Percentiles rank a stretch among this genome's conserved stretches.
These are phyloP conservation scores for Xyrauchen texanus DNA, from an alignment of 2,113 vertebrate species.

Conservation along the genomic window DNA sequence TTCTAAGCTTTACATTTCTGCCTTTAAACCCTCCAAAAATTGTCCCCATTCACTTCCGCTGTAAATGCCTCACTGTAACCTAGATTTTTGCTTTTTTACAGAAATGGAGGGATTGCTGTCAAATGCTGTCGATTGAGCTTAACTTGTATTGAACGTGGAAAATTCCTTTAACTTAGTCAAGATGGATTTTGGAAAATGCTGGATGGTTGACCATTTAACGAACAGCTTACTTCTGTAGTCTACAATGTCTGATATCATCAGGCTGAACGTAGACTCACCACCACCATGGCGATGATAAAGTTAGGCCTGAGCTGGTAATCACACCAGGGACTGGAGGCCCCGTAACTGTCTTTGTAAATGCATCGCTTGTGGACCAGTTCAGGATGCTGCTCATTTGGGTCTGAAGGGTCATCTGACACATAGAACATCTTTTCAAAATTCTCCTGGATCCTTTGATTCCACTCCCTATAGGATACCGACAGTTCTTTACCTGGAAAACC, in stretches of 20 bases:
- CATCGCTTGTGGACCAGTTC: conserved; percentile 91
- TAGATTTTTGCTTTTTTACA: too few species aligned
- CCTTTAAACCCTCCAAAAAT: too few species aligned
- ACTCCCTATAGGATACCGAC: conserved; percentile 81
- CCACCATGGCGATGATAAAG: conserved; percentile 92
- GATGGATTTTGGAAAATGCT: too few species aligned
- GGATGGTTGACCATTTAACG: too few species aligned
- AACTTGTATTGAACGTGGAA: too few species aligned
- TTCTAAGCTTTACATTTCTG: too few species aligned
- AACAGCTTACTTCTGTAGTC: not conserved
- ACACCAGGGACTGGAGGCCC: conserved; percentile 93
- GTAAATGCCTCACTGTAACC: too few species aligned
- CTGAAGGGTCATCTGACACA: conserved; percentile 83
- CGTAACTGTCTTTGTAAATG: conserved; percentile 94
- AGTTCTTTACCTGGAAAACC: conserved; percentile 64
- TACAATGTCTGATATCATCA: not conserved
- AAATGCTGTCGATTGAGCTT: too few species aligned
- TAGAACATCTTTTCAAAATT: conserved; percentile 88
- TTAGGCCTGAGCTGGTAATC: conserved; percentile 97
- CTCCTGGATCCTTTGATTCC: conserved; percentile 87
- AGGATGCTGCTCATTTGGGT: conserved; percentile 83
- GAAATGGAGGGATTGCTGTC: too few species aligned
- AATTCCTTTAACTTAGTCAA: too few species aligned
- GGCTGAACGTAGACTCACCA: conserved; percentile 75
- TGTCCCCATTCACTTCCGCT: too few species aligned